phyloP scores from a whole-genome alignment of 2,797 vertebrate genomes.

The Neostethus bicornis region DNA sequence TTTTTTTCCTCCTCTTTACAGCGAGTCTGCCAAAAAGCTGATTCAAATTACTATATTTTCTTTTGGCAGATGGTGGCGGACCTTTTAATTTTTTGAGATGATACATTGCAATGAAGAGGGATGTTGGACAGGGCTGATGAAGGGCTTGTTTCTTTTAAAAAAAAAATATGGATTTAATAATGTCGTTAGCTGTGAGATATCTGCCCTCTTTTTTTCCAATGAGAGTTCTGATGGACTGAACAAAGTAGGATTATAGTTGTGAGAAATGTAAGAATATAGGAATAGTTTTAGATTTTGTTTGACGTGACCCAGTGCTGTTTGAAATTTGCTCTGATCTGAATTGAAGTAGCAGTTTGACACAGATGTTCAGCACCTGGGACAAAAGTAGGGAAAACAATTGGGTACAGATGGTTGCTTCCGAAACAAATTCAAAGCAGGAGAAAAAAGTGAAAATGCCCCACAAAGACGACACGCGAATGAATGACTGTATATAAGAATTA shows the following conservation, averaged over 20 bases:
- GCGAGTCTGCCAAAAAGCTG: constrained; percentile 71
- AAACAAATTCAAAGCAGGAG: background rate
- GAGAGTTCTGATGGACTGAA: too few relatives aligned
- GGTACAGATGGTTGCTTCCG: constrained; percentile 8
- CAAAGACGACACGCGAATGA: background rate
- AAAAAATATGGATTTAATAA: background rate
- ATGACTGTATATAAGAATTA: too few relatives aligned
- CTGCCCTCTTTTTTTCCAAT: background rate
- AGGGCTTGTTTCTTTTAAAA: background rate
- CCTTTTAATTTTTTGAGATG: constrained; percentile 64
- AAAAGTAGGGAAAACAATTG: background rate
- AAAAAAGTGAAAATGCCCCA: background rate
- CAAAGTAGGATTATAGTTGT: background rate
- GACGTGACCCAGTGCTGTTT: background rate
- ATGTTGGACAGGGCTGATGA: constrained; percentile 29
- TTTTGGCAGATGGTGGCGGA: constrained; percentile 66
- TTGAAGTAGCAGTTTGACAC: background rate
- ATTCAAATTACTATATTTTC: constrained; percentile 74
- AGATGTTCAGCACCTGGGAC: constrained; percentile 4
- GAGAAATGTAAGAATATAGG: background rate
- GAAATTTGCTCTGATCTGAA: background rate
- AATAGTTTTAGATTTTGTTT: constrained; percentile 4
- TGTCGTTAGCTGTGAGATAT: background rate
- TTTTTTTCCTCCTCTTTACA: constrained; percentile 60
- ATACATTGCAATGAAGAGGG: constrained; percentile 26